Percentiles rank a stretch among this genome's conserved stretches.
Conservation (phyloP, 2,888 invertebrate genomes). For the Blera fallax region DNA sequence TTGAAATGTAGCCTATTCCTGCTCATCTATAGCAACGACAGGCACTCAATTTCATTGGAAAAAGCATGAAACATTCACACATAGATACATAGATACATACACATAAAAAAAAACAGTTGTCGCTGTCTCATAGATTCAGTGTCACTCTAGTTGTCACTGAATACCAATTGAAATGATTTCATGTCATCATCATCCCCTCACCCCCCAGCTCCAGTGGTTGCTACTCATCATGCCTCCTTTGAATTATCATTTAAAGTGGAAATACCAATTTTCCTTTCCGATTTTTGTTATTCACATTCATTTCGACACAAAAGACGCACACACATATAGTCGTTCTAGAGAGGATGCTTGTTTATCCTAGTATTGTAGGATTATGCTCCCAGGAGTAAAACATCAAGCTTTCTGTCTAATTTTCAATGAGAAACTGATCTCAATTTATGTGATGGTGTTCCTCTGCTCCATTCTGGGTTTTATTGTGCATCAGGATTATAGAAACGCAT, state of each 20-base stretch:
- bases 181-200: slow-evolving; percentile 48
- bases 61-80: not conserved
- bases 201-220: slow-evolving; percentile 7
- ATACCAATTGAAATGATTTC: slow-evolving; percentile 46
- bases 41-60: slow-evolving; percentile 31
- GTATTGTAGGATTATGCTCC: not conserved
- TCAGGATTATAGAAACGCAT: not conserved
- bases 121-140: slow-evolving; percentile 24
- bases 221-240: not conserved
- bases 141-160: slow-evolving; percentile 43
- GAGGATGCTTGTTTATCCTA: not conserved
- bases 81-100: too few relatives aligned
- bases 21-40: not conserved
- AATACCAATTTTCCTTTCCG: slow-evolving; percentile 58
- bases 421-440: not conserved
- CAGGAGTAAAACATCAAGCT: slow-evolving; percentile 25
- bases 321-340: not conserved
- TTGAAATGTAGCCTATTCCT: slow-evolving; percentile 7
- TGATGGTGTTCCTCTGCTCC: not conserved
- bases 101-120: slow-evolving; percentile 28
- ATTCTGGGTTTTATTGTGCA: not conserved
- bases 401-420: slow-evolving; percentile 14
- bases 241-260: slow-evolving; percentile 71
- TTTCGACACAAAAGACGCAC: not conserved
- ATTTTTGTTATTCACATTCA: slow-evolving; percentile 11